Evolutionary conservation across 2,888 invertebrate genomes (phyloP).

Genomic region (Amaurobius ferox): DNA sequence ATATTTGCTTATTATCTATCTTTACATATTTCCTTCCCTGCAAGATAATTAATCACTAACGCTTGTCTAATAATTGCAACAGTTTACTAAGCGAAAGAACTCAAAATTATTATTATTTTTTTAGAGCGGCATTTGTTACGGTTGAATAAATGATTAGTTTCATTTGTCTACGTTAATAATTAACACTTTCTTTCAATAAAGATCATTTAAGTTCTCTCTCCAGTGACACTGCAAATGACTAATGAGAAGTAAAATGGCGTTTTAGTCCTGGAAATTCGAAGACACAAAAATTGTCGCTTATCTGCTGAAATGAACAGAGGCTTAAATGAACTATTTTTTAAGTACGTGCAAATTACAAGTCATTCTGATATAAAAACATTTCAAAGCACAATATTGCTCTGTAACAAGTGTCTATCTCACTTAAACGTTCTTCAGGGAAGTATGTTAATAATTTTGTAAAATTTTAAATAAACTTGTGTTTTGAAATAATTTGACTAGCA

Average conservation of each 20-base stretch:
- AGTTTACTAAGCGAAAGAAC: too few species aligned
- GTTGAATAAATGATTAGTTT: not conserved
- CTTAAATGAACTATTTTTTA: slow-evolving; percentile 12
- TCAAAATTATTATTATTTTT: too few species aligned
- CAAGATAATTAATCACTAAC: too few species aligned
- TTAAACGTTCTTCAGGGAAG: not conserved
- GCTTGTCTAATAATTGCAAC: too few species aligned
- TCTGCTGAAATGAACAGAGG: not conserved
- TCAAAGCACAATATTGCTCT: not conserved
- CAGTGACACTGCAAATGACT: not conserved
- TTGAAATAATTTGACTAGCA: too few species aligned
- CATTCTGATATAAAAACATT: not conserved
- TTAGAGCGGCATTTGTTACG: too few species aligned
- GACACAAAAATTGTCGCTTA: not conserved
- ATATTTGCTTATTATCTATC: too few species aligned
- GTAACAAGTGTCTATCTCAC: not conserved
- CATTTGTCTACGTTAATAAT: slow-evolving; percentile 14
- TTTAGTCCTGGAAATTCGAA: not conserved
- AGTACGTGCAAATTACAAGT: not conserved
- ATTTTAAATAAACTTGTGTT: too few species aligned
- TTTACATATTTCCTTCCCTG: too few species aligned
- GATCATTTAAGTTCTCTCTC: slow-evolving; percentile 11
- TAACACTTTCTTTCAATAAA: slow-evolving; percentile 14
- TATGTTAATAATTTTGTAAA: too few species aligned
- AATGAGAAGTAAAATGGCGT: not conserved